phyloP scores from a whole-genome alignment of 2,113 vertebrate species.

The Ursus arctos region DNA sequence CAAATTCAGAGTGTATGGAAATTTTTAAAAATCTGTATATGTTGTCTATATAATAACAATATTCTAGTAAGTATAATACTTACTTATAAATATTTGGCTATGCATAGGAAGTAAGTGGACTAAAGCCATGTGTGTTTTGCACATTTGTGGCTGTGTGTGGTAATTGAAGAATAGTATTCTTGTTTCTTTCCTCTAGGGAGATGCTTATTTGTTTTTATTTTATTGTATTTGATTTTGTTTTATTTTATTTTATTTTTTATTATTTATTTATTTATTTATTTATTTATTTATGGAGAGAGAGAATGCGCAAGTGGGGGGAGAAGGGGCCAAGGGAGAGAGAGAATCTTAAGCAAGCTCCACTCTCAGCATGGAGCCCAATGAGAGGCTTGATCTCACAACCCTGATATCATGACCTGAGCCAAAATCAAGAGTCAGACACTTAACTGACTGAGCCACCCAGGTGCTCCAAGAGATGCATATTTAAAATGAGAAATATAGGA shows the following conservation, averaged over 20 bases:
- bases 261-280: too few species aligned
- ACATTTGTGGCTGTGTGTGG: not conserved
- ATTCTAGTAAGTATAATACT: not conserved
- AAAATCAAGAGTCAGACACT: not conserved
- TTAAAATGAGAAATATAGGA: too few species aligned
- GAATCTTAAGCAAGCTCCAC: not conserved
- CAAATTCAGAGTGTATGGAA: fast-evolving
- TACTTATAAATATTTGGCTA: not conserved
- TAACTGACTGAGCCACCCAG: not conserved
- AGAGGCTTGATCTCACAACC: not conserved
- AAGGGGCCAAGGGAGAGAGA: not conserved
- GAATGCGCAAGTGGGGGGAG: too few species aligned
- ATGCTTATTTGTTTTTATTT: not conserved
- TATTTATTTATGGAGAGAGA: not conserved
- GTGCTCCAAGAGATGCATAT: too few species aligned
- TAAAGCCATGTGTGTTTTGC: not conserved
- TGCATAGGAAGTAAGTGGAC: not conserved
- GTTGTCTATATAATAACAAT: not conserved
- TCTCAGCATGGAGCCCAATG: not conserved
- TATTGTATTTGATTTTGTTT: too few species aligned
- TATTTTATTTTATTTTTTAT: too few species aligned
- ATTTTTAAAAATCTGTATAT: not conserved
- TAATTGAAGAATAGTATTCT: not conserved
- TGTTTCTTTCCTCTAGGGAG: not conserved
- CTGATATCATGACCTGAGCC: not conserved